Conservation (phyloP, 2,113 vertebrate species). For the Thunnus maccoyii region DNA sequence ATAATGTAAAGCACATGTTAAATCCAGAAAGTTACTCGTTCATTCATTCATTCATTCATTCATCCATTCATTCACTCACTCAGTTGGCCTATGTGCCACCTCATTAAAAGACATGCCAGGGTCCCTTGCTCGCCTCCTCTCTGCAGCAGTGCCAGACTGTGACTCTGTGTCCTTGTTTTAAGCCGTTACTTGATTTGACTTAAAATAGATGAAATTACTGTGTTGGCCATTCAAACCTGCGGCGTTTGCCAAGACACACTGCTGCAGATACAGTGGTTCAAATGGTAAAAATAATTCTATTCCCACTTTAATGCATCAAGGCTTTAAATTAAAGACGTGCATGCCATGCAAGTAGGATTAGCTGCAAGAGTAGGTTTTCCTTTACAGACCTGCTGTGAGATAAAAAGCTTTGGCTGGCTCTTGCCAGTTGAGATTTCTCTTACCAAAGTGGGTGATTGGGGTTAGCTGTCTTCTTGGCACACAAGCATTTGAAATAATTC, state of each 20-base stretch:
- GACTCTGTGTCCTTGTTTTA: conserved; percentile 51
- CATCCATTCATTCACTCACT: conserved; percentile 17
- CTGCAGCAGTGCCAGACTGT: conserved; percentile 30
- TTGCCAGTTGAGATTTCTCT: conserved; percentile 33
- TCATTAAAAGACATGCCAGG: conserved; percentile 45
- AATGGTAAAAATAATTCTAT: conserved; percentile 48
- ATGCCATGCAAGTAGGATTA: conserved; percentile 20
- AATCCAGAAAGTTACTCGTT: background rate
- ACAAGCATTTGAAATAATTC: conserved; percentile 22
- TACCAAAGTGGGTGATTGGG: conserved; percentile 21
- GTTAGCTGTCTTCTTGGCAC: conserved; percentile 12
- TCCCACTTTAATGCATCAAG: conserved; percentile 25
- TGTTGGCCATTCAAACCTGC: conserved; percentile 30
- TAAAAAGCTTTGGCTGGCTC: conserved; percentile 28
- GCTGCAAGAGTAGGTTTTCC: conserved; percentile 1
- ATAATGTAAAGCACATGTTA: conserved; percentile 16
- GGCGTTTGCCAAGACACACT: conserved; percentile 32
- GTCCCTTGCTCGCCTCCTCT: conserved; percentile 23
- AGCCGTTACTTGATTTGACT: conserved; percentile 50
- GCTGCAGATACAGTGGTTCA: conserved; percentile 10
- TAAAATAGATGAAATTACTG: conserved; percentile 46
- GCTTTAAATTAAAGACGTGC: conserved; percentile 43
- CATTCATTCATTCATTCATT: no score
- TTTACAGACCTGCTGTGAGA: conserved; percentile 25
- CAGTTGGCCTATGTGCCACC: conserved; percentile 3